Conservation (phyloP, 2,113 vertebrate genomes). For the Cnemophilus loriae region DNA sequence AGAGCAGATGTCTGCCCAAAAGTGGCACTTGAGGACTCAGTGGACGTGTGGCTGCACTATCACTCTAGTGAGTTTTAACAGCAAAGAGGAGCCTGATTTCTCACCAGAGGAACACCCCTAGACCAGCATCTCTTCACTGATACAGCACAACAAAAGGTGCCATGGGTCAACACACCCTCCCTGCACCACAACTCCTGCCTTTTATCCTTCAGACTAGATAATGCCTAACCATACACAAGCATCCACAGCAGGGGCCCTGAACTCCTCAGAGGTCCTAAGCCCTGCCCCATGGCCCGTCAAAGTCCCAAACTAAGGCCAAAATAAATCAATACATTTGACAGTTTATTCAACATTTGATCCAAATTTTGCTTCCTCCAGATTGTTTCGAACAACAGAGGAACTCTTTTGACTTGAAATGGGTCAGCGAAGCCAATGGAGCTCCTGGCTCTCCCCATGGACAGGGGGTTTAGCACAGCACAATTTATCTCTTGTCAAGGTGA, state of each 20-base stretch:
- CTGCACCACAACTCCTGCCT: background rate
- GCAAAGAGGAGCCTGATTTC: background rate
- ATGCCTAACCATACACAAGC: background rate
- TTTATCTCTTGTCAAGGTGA: background rate
- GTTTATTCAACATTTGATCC: background rate
- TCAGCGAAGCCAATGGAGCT: background rate
- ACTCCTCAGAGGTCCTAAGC: background rate
- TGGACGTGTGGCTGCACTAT: fast-evolving
- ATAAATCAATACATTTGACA: background rate
- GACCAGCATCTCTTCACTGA: background rate
- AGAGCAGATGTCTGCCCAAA: background rate
- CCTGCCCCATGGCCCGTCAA: background rate
- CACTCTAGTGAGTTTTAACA: background rate
- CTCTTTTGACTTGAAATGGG: background rate
- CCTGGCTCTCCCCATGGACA: background rate
- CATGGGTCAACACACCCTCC: fast-evolving
- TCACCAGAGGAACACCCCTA: background rate
- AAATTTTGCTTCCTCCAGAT: background rate
- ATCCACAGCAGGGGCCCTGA: background rate
- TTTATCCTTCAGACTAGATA: background rate
- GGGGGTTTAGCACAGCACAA: background rate
- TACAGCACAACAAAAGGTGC: background rate
- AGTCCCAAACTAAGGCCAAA: background rate
- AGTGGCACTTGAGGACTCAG: background rate
- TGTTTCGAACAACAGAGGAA: background rate